Base-by-base conservation (phyloP, 2,113 vertebrate genomes). In the Marmota flaviventris region DNA sequence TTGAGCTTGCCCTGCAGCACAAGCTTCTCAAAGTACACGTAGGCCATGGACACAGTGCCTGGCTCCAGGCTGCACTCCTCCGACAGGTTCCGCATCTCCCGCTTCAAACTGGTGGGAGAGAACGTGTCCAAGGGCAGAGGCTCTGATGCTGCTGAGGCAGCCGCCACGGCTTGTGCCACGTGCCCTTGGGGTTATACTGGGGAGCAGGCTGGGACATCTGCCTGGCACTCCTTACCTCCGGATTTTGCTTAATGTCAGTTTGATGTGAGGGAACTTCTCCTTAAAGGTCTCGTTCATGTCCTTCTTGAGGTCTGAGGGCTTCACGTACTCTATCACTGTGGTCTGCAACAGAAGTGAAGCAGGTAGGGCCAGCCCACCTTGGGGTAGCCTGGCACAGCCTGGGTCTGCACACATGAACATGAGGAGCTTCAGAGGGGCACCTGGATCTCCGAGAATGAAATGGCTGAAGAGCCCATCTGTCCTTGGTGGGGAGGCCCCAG, bases 281-380 rank as follows among this genome's bases (percentile, higher is more conserved):
- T 99, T 99, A 73, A 99, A 99, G 0, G 99, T 99, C 98, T 99
- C 99, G 9, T 99, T 99, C 99, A 99, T 99, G 98, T 99, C 99
- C 97, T 99, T 99, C 98, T 99, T 99, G 98, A 99, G 99, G 98
- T 99, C 99, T 0, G 99, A 99, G 0, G 99, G 99, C 95, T 99
- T 99, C 97, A 99, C 99, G 0, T 99, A 99, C 96, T 99, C 99
- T 51, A 99, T 99, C 42, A 99, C 99, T 0, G 99, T 99, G 17
- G 99, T 99, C 99, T 99, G 98, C 75, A 95, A 97, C 1, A 81
- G n/a, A 91, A 25, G 84, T 27, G 72, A 63, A 10, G 76, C 17
- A 63, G 89, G 16, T 37, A 8, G 42, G 72, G 42, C 42, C 0
- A 1, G 94, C 1, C 51, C 18, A 6, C 14, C 37, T 16, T 1